These are phyloP conservation scores for Eupithecia tripunctaria DNA, from an alignment of 2,888 invertebrate species.

Conservation along the genomic window DNA sequence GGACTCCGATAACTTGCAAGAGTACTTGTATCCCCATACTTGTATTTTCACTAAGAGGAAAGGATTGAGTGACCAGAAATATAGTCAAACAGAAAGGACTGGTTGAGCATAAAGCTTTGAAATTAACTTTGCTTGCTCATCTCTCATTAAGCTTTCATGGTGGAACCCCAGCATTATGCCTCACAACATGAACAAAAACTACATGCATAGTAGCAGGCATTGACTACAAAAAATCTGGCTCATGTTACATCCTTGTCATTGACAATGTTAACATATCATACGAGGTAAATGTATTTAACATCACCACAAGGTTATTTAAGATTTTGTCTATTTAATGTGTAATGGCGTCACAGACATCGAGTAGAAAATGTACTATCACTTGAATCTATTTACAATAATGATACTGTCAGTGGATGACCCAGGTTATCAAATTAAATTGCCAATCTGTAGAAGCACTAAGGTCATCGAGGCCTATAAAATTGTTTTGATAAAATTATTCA, in stretches of 20 bases:
- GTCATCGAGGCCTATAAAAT: slow-evolving; percentile 29
- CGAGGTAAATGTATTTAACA: slow-evolving; percentile 12
- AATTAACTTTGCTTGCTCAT: too few species aligned
- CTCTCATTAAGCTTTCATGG: too few species aligned
- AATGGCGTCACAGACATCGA: not conserved
- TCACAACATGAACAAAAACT: slow-evolving; percentile 22
- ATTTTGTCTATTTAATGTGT: slow-evolving; percentile 4
- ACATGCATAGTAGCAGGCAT: slow-evolving; percentile 27
- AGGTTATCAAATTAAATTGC: slow-evolving; percentile 36
- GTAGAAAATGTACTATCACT: slow-evolving; percentile 16
- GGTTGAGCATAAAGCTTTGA: too few species aligned
- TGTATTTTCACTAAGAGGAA: too few species aligned
- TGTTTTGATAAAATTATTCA: slow-evolving; percentile 25
- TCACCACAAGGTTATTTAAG: slow-evolving; percentile 11
- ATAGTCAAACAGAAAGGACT: too few species aligned
- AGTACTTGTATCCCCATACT: too few species aligned
- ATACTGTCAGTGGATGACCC: slow-evolving; percentile 26
- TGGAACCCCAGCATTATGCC: not conserved
- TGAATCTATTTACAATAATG: slow-evolving; percentile 32
- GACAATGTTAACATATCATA: slow-evolving; percentile 21
- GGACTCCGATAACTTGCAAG: too few species aligned
- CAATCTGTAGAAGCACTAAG: slow-evolving; percentile 29
- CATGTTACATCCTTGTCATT: slow-evolving; percentile 20
- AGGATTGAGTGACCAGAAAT: too few species aligned
- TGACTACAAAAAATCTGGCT: slow-evolving; percentile 21